Evolutionary conservation across 2,888 invertebrate species (phyloP).

Genomic region (Synanthedon myopaeformis): DNA sequence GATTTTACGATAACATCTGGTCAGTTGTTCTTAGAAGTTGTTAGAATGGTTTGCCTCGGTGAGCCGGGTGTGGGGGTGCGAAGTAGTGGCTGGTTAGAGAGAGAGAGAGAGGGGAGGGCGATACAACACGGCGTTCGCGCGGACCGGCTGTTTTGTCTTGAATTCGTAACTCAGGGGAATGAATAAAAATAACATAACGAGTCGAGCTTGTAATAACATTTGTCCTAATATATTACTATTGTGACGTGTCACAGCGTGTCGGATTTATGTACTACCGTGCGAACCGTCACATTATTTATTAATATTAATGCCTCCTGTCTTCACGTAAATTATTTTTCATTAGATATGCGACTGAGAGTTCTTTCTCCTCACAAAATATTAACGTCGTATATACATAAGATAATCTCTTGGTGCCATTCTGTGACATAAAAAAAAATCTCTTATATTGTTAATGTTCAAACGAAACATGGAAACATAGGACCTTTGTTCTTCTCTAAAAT

Average conservation of each 20-base stretch:
- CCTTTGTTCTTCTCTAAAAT: neutral
- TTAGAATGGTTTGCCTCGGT: slow-evolving; percentile 10
- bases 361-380: slow-evolving; percentile 26
- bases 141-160: slow-evolving; percentile 22
- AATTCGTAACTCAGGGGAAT: slow-evolving; percentile 38
- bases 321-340: slow-evolving; percentile 53
- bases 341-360: slow-evolving; percentile 28
- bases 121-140: slow-evolving; percentile 13
- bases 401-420: neutral
- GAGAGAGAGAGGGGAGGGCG: slow-evolving; percentile 2
- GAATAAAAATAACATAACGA: slow-evolving; percentile 64
- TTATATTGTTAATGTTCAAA: no score
- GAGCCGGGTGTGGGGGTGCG: slow-evolving; percentile 4
- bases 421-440: neutral
- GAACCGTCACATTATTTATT: slow-evolving; percentile 60
- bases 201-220: slow-evolving; percentile 65
- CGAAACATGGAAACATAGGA: neutral
- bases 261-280: slow-evolving; percentile 59
- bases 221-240: slow-evolving; percentile 67
- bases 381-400: slow-evolving; percentile 15
- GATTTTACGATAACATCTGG: slow-evolving; percentile 14
- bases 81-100: slow-evolving; percentile 4
- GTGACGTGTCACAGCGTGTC: slow-evolving; percentile 51
- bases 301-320: slow-evolving; percentile 56
- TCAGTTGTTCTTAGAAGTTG: slow-evolving; percentile 24